Percentiles rank a stretch among this genome's conserved stretches.
Conservation (phyloP, 1,140 invertebrate species). For the Meloidogyne floridensis region DNA sequence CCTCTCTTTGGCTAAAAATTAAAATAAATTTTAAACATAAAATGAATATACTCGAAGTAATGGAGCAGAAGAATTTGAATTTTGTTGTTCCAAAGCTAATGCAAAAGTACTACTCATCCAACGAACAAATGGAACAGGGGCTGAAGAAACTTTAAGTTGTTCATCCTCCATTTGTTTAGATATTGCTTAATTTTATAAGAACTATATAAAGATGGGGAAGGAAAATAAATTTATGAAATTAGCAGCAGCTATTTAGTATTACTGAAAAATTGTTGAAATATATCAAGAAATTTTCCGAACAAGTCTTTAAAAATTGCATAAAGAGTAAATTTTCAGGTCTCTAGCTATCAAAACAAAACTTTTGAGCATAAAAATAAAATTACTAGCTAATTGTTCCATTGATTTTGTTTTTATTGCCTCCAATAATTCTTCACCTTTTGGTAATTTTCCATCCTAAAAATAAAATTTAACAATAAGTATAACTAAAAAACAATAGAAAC, state of each 20-base stretch:
- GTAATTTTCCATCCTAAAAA: conserved; percentile 39
- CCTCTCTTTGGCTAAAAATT: background rate
- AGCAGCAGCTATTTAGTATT: background rate
- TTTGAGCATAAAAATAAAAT: background rate
- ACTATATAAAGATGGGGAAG: background rate
- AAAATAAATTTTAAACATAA: background rate
- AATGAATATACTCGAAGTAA: background rate
- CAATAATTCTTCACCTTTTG: conserved; percentile 36
- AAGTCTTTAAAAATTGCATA: no score
- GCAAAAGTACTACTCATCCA: conserved; percentile 22
- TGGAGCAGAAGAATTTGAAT: background rate
- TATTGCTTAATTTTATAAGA: conserved; percentile 6
- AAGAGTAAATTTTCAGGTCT: no score
- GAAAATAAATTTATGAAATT: background rate
- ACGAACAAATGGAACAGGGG: conserved; percentile 17
- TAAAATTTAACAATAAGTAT: conserved; percentile 1
- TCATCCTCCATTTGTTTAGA: conserved; percentile 26
- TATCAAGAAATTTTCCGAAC: background rate
- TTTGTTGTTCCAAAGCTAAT: conserved; percentile 10
- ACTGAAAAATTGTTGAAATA: conserved; percentile 19
- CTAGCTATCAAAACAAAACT: no score
- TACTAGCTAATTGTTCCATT: conserved; percentile 40
- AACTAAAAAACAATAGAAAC: background rate
- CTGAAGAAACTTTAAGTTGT: conserved; percentile 1
- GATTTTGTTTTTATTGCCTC: conserved; percentile 40